phyloP scores from a whole-genome alignment of 2,797 vertebrate genomes.

The Pipistrellus pipistrellus region DNA sequence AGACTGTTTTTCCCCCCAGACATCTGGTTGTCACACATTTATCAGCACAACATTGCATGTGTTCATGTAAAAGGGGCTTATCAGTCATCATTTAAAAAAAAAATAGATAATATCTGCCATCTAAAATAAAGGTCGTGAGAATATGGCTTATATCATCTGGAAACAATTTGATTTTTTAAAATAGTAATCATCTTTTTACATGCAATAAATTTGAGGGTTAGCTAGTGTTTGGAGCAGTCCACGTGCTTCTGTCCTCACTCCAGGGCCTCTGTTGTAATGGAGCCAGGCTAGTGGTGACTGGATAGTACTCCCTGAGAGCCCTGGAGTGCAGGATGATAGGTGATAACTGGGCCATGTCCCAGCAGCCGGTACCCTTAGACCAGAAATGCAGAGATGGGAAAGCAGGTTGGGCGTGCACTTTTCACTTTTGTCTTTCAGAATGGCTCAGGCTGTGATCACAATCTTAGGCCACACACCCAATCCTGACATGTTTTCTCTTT shows the following conservation, averaged over 20 bases:
- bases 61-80: not conserved
- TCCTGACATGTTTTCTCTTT: fast-evolving
- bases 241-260: not conserved
- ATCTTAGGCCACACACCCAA: fast-evolving
- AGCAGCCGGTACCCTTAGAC: not conserved
- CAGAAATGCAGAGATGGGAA: not conserved
- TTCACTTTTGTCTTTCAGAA: fast-evolving
- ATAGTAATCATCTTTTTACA: not conserved
- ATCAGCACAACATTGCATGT: not conserved
- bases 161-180: not conserved
- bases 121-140: not conserved
- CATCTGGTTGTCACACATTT: fast-evolving
- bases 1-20: too few relatives aligned
- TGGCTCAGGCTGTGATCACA: fast-evolving
- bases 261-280: not conserved
- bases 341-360: fast-evolving
- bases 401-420: fast-evolving
- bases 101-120: not conserved
- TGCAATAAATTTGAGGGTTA: not conserved
- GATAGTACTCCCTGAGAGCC: not conserved
- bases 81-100: not conserved
- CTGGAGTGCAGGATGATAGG: not conserved
- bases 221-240: not conserved
- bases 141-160: not conserved
- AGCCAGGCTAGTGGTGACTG: not conserved